Evolutionary conservation across 2,113 vertebrate species (phyloP), one percentile per base, ranked within the genome.

Genomic region (Nycticorax nycticorax): DNA sequence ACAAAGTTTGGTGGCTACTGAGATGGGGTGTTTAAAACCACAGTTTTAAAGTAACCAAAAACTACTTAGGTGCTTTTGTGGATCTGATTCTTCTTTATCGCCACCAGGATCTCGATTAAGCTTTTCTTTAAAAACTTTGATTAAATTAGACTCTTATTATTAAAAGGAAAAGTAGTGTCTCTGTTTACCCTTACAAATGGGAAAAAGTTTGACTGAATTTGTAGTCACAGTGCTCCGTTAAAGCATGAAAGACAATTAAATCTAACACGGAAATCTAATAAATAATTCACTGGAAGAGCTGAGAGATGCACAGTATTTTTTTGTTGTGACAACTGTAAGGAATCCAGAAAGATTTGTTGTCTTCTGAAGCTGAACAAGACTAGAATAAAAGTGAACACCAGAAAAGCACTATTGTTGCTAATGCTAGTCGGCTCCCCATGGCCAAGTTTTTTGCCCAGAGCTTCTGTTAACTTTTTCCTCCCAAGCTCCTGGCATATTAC

Each of bases 201-300:
- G 55, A 95, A 82, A 88, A 91, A 12, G 22, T 84, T 88, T 94
- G 52, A 59, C 39, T 81, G 71, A 67, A 66, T 94, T 95, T 89
- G 32, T 76, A 67, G 35, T 74, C 79, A 60, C 5, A 45, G 39
- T 3, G 8, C 41, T 76, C 88, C 64, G 12, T 23, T 67, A 59
- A 89, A 74, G 56, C 94, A 73, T 26, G 14, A 84, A 83, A 93
- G 33, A 63, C 64, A 93, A 85, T 80, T 86, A 82, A 93, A 92
- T 82, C 14, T 59, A 78, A 37, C 21, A 75, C 32, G 30, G 28
- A 75, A 67, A 78, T 53, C 33, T 56, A 75, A 78, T 82, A 84
- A 96, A 85, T 88, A 78, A 80, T 96, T 92, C 72, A 88, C 60
- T 95, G 64, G 27, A 43, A 55, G 56, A 75, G 8, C 48, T 68